Conservation (phyloP, 1,140 invertebrate genomes). For the Cepaea nemoralis region DNA sequence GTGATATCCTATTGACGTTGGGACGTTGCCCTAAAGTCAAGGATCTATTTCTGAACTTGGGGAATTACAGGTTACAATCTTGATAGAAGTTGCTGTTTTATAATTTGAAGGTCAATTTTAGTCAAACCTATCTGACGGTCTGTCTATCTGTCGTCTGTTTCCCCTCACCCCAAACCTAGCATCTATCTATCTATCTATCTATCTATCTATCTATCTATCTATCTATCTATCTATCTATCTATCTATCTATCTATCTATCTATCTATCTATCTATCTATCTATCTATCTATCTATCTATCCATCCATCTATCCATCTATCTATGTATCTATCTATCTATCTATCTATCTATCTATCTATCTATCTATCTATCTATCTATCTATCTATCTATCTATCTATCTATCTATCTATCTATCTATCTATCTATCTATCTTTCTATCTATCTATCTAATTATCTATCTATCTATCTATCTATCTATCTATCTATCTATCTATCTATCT, state of each 20-base stretch:
- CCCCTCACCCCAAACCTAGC: no score
- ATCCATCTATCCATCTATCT: no score
- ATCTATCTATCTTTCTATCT: conserved; percentile 11
- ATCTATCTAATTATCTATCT: no score
- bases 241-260: conserved; percentile 18
- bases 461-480: conserved; percentile 20
- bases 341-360: conserved; percentile 22
- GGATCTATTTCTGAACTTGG: no score
- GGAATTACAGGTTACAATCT: no score
- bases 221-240: conserved; percentile 24
- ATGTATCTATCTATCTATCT: conserved; percentile 17
- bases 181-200: conserved; percentile 24
- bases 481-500: conserved; percentile 24
- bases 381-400: conserved; percentile 24
- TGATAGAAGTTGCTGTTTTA: no score
- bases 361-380: conserved; percentile 24
- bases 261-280: conserved; percentile 19
- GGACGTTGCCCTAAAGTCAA: no score
- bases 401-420: conserved; percentile 22
- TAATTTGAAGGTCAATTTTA: no score
- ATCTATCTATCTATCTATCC: conserved; percentile 24
- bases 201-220: conserved; percentile 24
- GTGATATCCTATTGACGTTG: no score
- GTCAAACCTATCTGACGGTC: no score
- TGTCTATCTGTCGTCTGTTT: no score